phyloP scores from a whole-genome alignment of 1,140 invertebrate genomes.

The Ptiloglossa arizonensis region DNA sequence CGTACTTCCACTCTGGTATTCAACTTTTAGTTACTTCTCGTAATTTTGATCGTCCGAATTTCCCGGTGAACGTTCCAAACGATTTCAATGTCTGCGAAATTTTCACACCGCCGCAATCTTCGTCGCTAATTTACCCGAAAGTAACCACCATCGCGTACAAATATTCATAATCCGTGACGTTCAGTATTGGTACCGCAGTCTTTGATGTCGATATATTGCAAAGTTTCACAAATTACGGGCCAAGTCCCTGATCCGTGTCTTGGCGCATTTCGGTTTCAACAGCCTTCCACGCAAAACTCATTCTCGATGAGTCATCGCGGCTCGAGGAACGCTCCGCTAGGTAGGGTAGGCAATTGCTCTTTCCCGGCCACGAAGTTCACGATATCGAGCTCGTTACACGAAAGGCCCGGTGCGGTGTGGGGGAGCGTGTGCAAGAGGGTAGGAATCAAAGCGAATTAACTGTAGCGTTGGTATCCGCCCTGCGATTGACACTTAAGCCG shows the following conservation, averaged over 20 bases:
- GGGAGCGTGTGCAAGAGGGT: conserved; percentile 7
- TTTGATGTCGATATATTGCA: too few relatives aligned
- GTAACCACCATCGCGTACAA: too few relatives aligned
- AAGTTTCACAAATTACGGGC: background rate
- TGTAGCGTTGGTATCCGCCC: background rate
- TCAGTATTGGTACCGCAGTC: too few relatives aligned
- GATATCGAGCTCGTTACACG: background rate
- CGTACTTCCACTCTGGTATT: too few relatives aligned
- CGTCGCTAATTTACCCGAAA: too few relatives aligned
- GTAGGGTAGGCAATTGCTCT: conserved; percentile 1
- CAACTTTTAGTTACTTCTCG: too few relatives aligned
- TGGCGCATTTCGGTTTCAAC: background rate
- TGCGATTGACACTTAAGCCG: conserved; percentile 37
- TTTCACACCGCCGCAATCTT: too few relatives aligned
- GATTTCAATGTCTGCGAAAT: too few relatives aligned
- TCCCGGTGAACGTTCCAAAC: too few relatives aligned
- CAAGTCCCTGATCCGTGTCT: background rate
- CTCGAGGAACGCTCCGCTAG: background rate
- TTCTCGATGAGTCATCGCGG: background rate
- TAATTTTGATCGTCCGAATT: too few relatives aligned
- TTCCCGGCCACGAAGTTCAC: background rate
- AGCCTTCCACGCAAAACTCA: background rate
- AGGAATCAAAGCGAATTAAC: conserved; percentile 46
- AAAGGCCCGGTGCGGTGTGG: background rate
- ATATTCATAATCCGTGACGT: too few relatives aligned